Conservation (phyloP, 2,888 invertebrate species). For the Melangyna quadrimaculata region DNA sequence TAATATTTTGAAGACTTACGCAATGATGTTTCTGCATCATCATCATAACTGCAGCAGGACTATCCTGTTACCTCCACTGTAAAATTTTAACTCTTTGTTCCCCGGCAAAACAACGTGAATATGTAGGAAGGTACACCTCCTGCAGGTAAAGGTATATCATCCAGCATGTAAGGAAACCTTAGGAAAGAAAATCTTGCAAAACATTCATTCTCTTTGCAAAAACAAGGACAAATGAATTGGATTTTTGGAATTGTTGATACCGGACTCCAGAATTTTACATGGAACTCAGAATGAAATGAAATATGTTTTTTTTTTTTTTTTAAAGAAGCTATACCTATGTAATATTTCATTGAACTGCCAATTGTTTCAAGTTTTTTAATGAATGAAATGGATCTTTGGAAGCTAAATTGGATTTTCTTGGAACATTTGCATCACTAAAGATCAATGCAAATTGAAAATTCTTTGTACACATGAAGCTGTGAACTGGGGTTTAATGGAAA, state of each 20-base stretch:
- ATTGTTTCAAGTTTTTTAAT: not conserved
- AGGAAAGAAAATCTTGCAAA: not conserved
- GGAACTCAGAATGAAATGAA: not conserved
- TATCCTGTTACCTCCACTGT: not conserved
- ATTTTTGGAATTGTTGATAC: constrained; percentile 2
- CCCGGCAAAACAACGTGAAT: not conserved
- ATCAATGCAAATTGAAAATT: not conserved
- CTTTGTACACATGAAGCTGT: too few species aligned
- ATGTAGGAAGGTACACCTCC: too few species aligned
- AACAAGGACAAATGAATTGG: constrained; percentile 1
- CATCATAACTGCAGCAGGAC: not conserved
- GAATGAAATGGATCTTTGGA: not conserved
- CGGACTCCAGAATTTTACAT: not conserved
- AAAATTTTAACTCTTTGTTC: not conserved
- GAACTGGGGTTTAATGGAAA: too few species aligned
- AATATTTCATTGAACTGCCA: not conserved
- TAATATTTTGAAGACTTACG: constrained; percentile 7
- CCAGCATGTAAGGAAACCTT: not conserved
- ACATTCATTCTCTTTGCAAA: not conserved
- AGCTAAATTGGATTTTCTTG: not conserved
- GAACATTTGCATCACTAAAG: not conserved
- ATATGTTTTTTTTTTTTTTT: not conserved
- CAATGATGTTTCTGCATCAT: not conserved
- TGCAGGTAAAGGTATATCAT: not conserved
- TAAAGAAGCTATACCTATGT: not conserved